A percentile compares a stretch with the other conserved stretches of the same genome.
Conservation (phyloP, 1,140 invertebrate genomes). For the Coptotermes formosanus region DNA sequence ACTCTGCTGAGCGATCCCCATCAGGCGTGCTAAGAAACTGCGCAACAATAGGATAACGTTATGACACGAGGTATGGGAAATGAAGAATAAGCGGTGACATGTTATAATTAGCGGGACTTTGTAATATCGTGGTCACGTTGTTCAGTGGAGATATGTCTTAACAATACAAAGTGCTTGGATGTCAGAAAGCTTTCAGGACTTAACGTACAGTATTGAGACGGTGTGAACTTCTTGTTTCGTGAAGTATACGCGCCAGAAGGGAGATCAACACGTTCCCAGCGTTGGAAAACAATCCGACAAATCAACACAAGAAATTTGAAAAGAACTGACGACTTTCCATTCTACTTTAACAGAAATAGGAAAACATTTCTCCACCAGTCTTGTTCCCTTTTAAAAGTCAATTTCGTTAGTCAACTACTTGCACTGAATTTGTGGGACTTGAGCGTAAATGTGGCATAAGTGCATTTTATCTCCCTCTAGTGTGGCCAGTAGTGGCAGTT, state of each 20-base stretch:
- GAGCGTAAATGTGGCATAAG: background rate
- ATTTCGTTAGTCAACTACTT: conserved; percentile 1
- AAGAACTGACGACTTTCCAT: background rate
- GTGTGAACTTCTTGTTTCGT: background rate
- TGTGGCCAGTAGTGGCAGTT: no score
- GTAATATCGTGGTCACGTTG: background rate
- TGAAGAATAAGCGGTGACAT: background rate
- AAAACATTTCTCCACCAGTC: background rate
- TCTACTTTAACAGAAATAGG: background rate
- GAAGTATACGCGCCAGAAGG: background rate
- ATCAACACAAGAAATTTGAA: background rate
- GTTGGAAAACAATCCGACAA: background rate
- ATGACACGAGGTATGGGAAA: conserved; percentile 5
- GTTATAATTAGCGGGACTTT: background rate
- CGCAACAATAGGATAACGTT: background rate
- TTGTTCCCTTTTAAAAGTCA: conserved; percentile 16
- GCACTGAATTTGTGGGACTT: background rate
- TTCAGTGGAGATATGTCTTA: no score
- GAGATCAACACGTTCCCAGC: background rate
- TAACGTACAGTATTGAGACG: background rate
- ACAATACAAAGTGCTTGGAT: background rate
- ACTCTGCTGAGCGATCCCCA: background rate
- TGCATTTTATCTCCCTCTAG: no score
- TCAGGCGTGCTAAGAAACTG: background rate
- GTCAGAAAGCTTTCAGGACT: conserved; percentile 6